Percentiles rank a stretch among this genome's conserved stretches.
phyloP scores from a whole-genome alignment of 2,888 invertebrate species.

The Eulithis testata region DNA sequence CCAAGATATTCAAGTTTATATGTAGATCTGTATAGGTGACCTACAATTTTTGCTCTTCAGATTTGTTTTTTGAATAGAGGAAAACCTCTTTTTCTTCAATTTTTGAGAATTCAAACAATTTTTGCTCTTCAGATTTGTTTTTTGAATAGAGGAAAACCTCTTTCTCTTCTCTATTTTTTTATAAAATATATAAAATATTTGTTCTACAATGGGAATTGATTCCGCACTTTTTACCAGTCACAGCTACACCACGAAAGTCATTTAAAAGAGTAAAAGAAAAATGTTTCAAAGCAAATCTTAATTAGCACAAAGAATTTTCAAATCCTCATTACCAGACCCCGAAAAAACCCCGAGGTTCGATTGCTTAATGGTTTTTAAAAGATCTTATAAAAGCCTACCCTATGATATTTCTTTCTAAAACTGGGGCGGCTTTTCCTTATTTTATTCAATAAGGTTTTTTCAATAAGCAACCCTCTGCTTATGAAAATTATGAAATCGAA shows the following conservation, averaged over 20 bases:
- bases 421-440: constrained; percentile 56
- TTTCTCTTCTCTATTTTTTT: no score
- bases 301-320: constrained; percentile 36
- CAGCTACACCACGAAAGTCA: neutral
- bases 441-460: constrained; percentile 65
- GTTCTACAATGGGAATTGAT: neutral
- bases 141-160: no score
- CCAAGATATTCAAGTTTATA: no score
- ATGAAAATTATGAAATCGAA: constrained; percentile 64
- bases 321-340: constrained; percentile 30
- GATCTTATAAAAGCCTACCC: constrained; percentile 51
- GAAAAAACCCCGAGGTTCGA: constrained; percentile 37
- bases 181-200: no score
- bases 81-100: no score
- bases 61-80: no score
- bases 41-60: no score
- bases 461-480: constrained; percentile 66
- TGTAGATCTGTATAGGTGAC: no score
- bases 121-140: no score
- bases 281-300: constrained; percentile 26
- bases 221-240: neutral
- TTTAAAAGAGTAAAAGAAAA: constrained; percentile 2
- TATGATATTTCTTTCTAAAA: constrained; percentile 57
- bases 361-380: constrained; percentile 52
- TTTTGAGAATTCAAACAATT: no score